Percentiles rank a stretch among this genome's conserved stretches.
Conservation (phyloP, 2,113 vertebrate species). For the Mungos mungo region DNA sequence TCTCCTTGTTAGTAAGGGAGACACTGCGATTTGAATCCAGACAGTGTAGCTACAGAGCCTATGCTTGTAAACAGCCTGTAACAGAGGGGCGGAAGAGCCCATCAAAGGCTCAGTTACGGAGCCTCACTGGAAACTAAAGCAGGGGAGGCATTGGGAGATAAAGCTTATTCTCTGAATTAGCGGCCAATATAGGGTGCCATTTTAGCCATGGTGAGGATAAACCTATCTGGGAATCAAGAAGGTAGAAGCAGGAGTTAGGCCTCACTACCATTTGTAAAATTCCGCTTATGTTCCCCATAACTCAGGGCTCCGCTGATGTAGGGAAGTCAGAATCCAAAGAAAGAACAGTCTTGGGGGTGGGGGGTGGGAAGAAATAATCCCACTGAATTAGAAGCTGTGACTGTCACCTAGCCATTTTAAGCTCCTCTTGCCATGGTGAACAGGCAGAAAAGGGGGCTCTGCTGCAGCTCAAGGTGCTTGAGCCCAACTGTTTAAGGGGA, state of each 20-base stretch:
- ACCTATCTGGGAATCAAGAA: neutral
- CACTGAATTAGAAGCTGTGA: neutral
- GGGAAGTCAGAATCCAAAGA: neutral
- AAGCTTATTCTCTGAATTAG: neutral
- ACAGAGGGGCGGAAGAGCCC: neutral
- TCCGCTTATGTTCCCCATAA: neutral
- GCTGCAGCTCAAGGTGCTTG: neutral
- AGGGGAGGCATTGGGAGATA: neutral
- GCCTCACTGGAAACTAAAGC: neutral
- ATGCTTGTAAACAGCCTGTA: neutral
- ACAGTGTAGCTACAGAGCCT: too few relatives aligned
- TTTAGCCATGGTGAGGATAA: neutral
- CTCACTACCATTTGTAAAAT: neutral
- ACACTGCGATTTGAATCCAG: neutral
- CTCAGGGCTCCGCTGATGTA: neutral
- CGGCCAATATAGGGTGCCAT: neutral
- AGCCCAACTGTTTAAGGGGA: neutral
- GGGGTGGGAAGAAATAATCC: neutral
- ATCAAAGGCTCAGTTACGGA: too few relatives aligned
- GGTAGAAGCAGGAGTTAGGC: neutral
- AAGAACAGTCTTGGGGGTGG: neutral
- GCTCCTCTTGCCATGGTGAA: neutral
- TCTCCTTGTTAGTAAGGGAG: neutral
- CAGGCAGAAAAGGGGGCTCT: neutral
- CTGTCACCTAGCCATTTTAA: neutral